phyloP scores from a whole-genome alignment of 2,888 invertebrate species.

The Lithodes maja region DNA sequence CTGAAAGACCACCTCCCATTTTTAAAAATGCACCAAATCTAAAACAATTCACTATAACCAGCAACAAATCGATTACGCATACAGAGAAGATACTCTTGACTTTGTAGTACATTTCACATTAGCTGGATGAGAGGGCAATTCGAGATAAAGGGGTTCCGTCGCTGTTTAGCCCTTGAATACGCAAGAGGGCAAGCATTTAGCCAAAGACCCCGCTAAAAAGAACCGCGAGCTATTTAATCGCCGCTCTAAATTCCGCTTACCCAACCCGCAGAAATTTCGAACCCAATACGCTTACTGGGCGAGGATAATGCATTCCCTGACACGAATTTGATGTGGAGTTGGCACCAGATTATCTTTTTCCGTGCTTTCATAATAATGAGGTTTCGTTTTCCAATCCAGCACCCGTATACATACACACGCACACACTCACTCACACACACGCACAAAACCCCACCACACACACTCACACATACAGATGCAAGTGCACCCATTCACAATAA shows the following conservation, averaged over 20 bases:
- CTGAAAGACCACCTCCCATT: not conserved
- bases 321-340: too few species aligned
- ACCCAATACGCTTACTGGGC: too few species aligned
- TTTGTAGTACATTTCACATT: not conserved
- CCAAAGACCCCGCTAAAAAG: slow-evolving; percentile 22
- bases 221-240: not conserved
- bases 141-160: slow-evolving; percentile 19
- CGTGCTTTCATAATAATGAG: too few species aligned
- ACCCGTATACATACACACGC: too few species aligned
- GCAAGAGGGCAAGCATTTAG: slow-evolving; percentile 20
- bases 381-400: too few species aligned
- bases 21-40: not conserved
- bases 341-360: too few species aligned
- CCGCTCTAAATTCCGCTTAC: too few species aligned
- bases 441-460: too few species aligned
- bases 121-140: not conserved
- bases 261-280: too few species aligned
- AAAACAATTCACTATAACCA: not conserved
- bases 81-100: not conserved
- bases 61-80: not conserved
- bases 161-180: slow-evolving; percentile 34
- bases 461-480: slow-evolving; percentile 5
- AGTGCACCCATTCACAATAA: not conserved
- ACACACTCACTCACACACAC: too few species aligned
- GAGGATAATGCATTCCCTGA: too few species aligned